phyloP scores from a whole-genome alignment of 2,888 invertebrate genomes.

The Digitonthophagus gazella region DNA sequence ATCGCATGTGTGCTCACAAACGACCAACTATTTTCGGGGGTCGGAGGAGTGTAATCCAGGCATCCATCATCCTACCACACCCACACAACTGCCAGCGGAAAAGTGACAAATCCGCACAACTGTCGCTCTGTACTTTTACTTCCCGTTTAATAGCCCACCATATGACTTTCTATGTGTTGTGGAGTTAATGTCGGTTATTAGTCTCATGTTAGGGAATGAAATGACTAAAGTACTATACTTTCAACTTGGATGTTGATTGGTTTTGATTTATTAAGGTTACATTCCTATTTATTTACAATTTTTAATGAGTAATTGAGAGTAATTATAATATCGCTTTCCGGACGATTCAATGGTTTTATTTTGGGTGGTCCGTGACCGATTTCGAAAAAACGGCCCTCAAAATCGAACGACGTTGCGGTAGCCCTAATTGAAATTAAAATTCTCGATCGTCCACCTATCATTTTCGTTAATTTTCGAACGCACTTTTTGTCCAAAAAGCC shows the following conservation, averaged over 20 bases:
- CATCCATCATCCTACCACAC: constrained; percentile 39
- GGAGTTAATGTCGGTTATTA: constrained; percentile 33
- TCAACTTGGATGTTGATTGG: constrained; percentile 24
- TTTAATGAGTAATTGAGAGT: neutral
- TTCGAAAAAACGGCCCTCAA: too few species aligned
- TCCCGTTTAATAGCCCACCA: constrained; percentile 33
- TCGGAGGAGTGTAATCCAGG: constrained; percentile 20
- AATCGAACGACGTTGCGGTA: too few species aligned
- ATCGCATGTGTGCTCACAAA: neutral
- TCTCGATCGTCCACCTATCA: too few species aligned
- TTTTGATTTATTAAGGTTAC: constrained; percentile 19
- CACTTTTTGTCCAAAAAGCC: too few species aligned
- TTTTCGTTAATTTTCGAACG: too few species aligned
- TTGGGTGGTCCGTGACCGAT: too few species aligned
- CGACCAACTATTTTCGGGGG: neutral
- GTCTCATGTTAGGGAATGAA: constrained; percentile 21
- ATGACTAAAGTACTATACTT: constrained; percentile 23
- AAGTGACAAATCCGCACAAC: constrained; percentile 37
- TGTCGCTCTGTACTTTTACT: constrained; percentile 29
- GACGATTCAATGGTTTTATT: too few species aligned
- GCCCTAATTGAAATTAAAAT: too few species aligned
- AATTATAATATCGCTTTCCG: too few species aligned
- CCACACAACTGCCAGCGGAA: constrained; percentile 37
- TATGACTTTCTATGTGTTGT: constrained; percentile 31
- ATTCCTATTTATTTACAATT: neutral